Evolutionary conservation across 2,888 invertebrate species (phyloP), one percentile per base, ranked within the genome.

Genomic region (Limnephilus marmoratus): DNA sequence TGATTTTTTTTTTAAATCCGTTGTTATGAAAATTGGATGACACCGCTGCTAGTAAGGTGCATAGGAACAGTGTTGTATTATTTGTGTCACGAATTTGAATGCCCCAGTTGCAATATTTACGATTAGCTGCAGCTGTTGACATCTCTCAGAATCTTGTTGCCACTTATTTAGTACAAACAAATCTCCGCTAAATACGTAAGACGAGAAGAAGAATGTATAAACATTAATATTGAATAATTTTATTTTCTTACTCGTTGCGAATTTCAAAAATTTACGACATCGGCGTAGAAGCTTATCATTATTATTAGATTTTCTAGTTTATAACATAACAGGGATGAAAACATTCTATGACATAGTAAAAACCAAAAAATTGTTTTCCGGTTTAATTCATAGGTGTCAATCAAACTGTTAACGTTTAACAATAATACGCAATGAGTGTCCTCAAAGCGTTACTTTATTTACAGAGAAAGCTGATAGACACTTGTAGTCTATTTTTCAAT

Each of bases 41-140:
- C 53, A 18, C 15, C 18, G 18, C 53, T 4, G 15, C 53, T 3
- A 41, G 41, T 45, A 12, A 45, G 9, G 24, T 24, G 24, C 24
- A 68, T 24, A 68, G 53, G 24, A 68, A 68, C 18, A 24, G 53
- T 15, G 53, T 18, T 68, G 24, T 68, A 68, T 68, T 83, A 83
- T 83, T 83, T 37, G 31, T 31, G 83, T 29, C 31, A 31, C 9
- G 53, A 87, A 87, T 68, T 68, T 49, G 29, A 49, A 49, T 87
- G 86, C 31, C 53, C 29, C 87, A 53, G 34, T 53, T 49, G 29
- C 13, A 49, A 87, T 87, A 87, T 85, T 85, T 53, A 87, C 68
- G 31, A 87, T 87, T 29, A 18, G 49, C 18, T 87, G 87, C 87
- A 53, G 87, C 87, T 87, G 87, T 87, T 87, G 31, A 31, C 87